Evolutionary conservation across 2,797 vertebrate genomes (phyloP), one percentile per base, ranked within the genome.

Genomic region (Myripristis murdjan): DNA sequence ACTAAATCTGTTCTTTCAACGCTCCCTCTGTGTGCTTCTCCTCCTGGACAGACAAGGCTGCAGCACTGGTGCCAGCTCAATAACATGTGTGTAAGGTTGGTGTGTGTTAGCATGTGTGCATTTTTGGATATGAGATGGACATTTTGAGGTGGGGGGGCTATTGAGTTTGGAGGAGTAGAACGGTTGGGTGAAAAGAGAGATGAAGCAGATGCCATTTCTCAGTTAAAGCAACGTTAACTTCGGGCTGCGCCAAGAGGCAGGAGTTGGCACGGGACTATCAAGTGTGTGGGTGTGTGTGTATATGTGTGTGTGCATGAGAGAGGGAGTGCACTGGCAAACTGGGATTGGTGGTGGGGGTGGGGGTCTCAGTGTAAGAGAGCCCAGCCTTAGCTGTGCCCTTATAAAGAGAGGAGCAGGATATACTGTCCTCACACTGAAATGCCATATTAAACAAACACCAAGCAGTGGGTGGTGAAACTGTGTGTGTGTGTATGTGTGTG

Each of bases 371-470:
- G 46, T 43, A 43, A 52, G 5, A 51, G 51, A 53, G 11, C 23
- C 31, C 62, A 68, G 78, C 63, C 82, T 90, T 80, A 82, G 62
- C 78, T 82, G 63, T 89, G 83, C 70, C 88, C 88, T 89, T 90
- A 90, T 90, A 90, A 91, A 90, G 89, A 81, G 57, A 66, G 48
- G 70, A 83, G 76, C 60, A 64, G 82, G 87, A 88, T 90, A 87
- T 87, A 85, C 84, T 88, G 84, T 89, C 85, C 90, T 86, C 83
- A 68, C 65, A 79, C 75, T 85, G 73, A 90, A 86, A 81, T 79
- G 82, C 79, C 84, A 90, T 89, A 81, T 90, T 91, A 91, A 87
- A 92, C 76, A 89, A 93, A 90, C 84, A 91, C 53, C 56, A 52
- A 82, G 80, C 56, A 62, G 83, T 86, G 82, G 84, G 85, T 87